Evolutionary conservation across 2,888 invertebrate species (phyloP), one percentile per base, ranked within the genome.

Genomic region (Emmelina monodactyla): DNA sequence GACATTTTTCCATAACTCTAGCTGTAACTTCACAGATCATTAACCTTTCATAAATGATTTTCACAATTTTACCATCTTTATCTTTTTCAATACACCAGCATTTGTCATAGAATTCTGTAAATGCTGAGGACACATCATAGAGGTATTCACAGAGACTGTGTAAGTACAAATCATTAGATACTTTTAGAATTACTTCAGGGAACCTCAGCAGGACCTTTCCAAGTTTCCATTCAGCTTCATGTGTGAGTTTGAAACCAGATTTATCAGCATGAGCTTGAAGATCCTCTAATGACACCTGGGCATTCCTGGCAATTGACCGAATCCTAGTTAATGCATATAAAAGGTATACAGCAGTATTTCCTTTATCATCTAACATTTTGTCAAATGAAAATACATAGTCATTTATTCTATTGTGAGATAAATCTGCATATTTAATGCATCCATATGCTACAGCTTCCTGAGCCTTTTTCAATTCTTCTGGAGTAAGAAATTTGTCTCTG

Each of bases 371-470:
- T 43, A 99, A 82, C 99, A 99, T 99, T 83, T 95, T 95, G 58
- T 99, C 97, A 70, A 97, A 99, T 1, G 97, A 97, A 73, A 99
- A 99, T 2, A 98, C 87, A 61, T 99, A 99, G 59, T 98, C 98
- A 61, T 92, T 91, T 37, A 86, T 87, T 41, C 97, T 85, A 63
- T 96, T 96, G 56, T 97, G 96, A 10, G 91, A 92, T 32, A 99
- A 83, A 81, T 99, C 99, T 3, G 98, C 91, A 67, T 99, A 99
- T 65, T 97, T 99, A 37, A 99, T 96, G 61, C 99, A 99, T 3
- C 98, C 97, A 65, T 96, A 98, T 0, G 98, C 98, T 1, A 99
- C 87, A 0, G 97, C 89, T 73, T 94, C 89, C 66, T 94, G 91
- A 0, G 96, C 96, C 32, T 78, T 70, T 50, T 85, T 85, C 19